These are phyloP conservation scores for Sternarchorhynchus goeldii DNA, from an alignment of 2,797 vertebrate species.

Conservation along the genomic window DNA sequence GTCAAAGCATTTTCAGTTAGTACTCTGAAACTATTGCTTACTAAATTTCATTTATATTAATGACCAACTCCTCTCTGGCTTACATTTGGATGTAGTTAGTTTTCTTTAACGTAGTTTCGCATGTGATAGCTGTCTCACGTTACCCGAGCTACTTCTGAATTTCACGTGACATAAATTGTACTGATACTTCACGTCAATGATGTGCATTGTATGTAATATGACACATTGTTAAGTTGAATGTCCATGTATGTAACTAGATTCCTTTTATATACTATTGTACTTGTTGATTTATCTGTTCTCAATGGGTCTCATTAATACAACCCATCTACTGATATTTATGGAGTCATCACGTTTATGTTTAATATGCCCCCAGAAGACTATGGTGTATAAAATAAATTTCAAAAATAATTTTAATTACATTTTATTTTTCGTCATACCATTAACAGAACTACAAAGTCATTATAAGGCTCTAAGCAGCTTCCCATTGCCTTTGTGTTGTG, in stretches of 20 bases:
- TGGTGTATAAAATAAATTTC: slow-evolving; percentile 70
- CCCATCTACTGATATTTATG: slow-evolving; percentile 64
- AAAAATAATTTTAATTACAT: slow-evolving; percentile 41
- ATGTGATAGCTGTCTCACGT: slow-evolving; percentile 45
- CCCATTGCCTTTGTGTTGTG: not conserved
- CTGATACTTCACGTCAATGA: slow-evolving; percentile 60
- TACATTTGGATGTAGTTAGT: slow-evolving; percentile 37
- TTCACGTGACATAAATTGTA: slow-evolving; percentile 47
- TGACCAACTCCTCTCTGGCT: slow-evolving; percentile 5
- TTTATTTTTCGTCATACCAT: slow-evolving; percentile 22
- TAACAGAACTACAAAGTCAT: not conserved
- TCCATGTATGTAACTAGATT: slow-evolving; percentile 66
- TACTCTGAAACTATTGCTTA: slow-evolving; percentile 23
- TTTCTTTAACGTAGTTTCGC: slow-evolving; percentile 46
- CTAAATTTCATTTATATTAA: slow-evolving; percentile 29
- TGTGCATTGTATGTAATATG: slow-evolving; percentile 67
- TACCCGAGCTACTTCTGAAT: slow-evolving; percentile 35
- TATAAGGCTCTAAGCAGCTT: not conserved
- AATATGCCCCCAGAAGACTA: slow-evolving; percentile 69
- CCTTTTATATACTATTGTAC: slow-evolving; percentile 63
- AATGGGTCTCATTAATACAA: slow-evolving; percentile 64
- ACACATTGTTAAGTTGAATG: slow-evolving; percentile 63
- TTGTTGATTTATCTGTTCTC: slow-evolving; percentile 62
- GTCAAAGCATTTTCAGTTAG: slow-evolving; percentile 20
- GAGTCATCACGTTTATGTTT: slow-evolving; percentile 65